A percentile compares a stretch with the other conserved stretches of the same genome.
phyloP scores from a whole-genome alignment of 1,140 invertebrate species.

The Nomia melanderi region DNA sequence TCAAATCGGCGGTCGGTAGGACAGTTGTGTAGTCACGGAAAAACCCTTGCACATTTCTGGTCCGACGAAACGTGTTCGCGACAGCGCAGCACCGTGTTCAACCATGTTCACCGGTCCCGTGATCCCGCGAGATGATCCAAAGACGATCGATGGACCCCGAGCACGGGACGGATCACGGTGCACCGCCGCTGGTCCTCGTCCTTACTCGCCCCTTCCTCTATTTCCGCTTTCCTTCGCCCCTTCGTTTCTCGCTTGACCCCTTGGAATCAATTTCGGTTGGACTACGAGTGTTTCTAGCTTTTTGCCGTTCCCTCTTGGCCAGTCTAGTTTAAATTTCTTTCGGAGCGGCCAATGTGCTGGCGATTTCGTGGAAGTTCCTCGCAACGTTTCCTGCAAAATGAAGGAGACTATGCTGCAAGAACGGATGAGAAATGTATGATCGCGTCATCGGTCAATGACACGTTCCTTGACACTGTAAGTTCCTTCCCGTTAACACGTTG shows the following conservation, averaged over 20 bases:
- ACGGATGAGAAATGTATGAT: background rate
- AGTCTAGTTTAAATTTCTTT: background rate
- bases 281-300: background rate
- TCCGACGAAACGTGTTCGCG: background rate
- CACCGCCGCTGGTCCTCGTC: too few relatives aligned
- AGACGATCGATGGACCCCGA: background rate
- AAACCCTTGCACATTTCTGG: background rate
- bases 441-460: background rate
- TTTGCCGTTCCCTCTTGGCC: background rate
- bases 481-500: too few relatives aligned
- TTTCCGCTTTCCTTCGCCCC: background rate
- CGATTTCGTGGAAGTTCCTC: background rate
- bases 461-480: background rate
- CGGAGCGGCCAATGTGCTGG: background rate
- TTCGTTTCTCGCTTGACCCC: background rate
- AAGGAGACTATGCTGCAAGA: background rate
- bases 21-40: conserved; percentile 8
- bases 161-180: background rate
- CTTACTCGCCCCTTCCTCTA: background rate
- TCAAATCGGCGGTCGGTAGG: conserved; percentile 57
- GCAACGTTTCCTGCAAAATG: conserved; percentile 1
- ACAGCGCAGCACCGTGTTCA: background rate
- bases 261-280: background rate
- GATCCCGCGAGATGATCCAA: background rate
- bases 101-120: conserved; percentile 21